These are phyloP conservation scores for Drosophila asahinai DNA, from an alignment of 1,140 invertebrate species.

Conservation along the genomic window DNA sequence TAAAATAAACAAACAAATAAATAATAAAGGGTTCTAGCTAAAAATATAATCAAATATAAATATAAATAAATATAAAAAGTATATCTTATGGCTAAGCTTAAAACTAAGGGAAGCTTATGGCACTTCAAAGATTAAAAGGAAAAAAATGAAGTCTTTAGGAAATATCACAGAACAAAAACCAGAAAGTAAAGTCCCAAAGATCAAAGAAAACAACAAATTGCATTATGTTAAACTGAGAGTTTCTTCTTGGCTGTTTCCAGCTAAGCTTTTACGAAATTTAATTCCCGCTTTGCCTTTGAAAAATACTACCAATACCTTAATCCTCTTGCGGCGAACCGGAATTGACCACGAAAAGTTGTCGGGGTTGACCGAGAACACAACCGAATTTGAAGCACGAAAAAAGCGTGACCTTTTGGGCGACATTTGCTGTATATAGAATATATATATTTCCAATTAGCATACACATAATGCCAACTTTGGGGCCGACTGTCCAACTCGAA, in stretches of 20 bases:
- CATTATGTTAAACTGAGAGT: constrained; percentile 16
- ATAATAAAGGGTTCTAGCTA: too few relatives aligned
- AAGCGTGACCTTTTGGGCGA: constrained; percentile 16
- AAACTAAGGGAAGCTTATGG: too few relatives aligned
- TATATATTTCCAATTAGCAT: constrained; percentile 34
- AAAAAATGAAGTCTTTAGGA: too few relatives aligned
- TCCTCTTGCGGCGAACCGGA: constrained; percentile 9
- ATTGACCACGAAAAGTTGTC: constrained; percentile 13
- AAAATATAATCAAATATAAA: too few relatives aligned
- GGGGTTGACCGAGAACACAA: neutral
- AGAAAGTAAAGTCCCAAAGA: neutral
- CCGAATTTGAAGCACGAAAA: neutral
- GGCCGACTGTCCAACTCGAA: neutral
- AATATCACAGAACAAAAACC: too few relatives aligned
- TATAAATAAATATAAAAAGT: too few relatives aligned
- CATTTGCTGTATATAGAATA: neutral
- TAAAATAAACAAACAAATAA: too few relatives aligned
- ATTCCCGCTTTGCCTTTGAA: neutral
- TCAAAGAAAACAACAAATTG: constrained; percentile 20
- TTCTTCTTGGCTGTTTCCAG: neutral
- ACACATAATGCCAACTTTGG: constrained; percentile 25
- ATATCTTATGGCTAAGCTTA: too few relatives aligned
- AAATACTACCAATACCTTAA: constrained; percentile 6
- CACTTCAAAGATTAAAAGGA: too few relatives aligned
- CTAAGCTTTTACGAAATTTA: neutral